A percentile compares a stretch with the other conserved stretches of the same genome.
Conservation (phyloP, 2,113 vertebrate species). For the Mastomys coucha region DNA sequence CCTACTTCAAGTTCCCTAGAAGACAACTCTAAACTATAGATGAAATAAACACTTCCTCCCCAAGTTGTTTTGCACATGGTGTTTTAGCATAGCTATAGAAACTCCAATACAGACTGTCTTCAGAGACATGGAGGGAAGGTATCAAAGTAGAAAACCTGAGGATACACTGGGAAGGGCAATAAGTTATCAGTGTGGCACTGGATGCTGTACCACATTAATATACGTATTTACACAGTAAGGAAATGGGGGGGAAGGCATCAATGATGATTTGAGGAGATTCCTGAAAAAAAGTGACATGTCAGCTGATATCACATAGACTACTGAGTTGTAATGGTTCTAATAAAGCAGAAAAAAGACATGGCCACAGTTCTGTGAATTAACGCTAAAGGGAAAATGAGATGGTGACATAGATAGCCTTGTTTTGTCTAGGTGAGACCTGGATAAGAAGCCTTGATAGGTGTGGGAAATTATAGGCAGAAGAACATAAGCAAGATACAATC, state of each 20-base stretch:
- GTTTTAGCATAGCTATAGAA: neutral
- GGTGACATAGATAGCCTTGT: too few species aligned
- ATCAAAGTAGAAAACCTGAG: neutral
- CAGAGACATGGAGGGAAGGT: neutral
- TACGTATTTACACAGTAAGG: neutral
- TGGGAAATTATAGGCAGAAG: neutral
- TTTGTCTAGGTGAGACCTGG: neutral
- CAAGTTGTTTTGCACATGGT: neutral
- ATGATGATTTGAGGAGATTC: neutral
- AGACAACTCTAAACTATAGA: neutral
- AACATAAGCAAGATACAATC: neutral
- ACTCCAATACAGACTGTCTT: neutral
- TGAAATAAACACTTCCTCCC: neutral
- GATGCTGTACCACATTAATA: rapidly evolving
- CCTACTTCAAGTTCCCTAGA: neutral
- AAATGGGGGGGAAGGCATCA: neutral
- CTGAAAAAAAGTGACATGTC: neutral
- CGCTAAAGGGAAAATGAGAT: neutral
- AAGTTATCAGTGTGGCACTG: neutral
- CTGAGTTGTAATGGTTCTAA: neutral
- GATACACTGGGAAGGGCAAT: neutral
- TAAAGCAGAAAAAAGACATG: neutral
- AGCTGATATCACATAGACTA: neutral
- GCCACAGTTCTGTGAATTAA: neutral
- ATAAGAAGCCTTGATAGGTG: neutral